Evolutionary conservation across 2,888 invertebrate species (phyloP).

Genomic region (Rhingia rostrata): DNA sequence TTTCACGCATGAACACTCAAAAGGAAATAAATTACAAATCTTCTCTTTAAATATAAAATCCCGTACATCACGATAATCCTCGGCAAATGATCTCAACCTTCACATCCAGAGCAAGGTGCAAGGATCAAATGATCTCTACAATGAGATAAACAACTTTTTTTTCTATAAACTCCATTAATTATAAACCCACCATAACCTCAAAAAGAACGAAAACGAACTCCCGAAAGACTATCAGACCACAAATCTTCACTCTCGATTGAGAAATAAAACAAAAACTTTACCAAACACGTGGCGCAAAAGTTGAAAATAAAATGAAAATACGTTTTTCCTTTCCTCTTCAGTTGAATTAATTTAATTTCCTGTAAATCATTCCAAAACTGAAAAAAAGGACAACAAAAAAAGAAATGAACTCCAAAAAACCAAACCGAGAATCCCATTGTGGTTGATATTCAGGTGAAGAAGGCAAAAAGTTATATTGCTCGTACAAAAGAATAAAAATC

Average conservation of each 20-base stretch:
- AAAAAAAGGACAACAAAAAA: slow-evolving; percentile 27
- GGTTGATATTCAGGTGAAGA: slow-evolving; percentile 46
- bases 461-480: slow-evolving; percentile 17
- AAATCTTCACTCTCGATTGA: slow-evolving; percentile 57
- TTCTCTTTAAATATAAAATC: not conserved
- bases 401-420: slow-evolving; percentile 34
- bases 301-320: slow-evolving; percentile 50
- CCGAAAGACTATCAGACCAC: slow-evolving; percentile 62
- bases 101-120: slow-evolving; percentile 42
- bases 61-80: slow-evolving; percentile 28
- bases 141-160: slow-evolving; percentile 38
- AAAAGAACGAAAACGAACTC: slow-evolving; percentile 14
- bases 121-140: slow-evolving; percentile 53
- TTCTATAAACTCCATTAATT: slow-evolving; percentile 50
- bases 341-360: slow-evolving; percentile 71
- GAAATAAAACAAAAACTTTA: slow-evolving; percentile 20
- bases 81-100: slow-evolving; percentile 59
- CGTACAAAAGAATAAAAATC: not conserved
- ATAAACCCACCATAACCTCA: slow-evolving; percentile 37
- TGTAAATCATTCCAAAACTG: slow-evolving; percentile 58
- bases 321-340: slow-evolving; percentile 47
- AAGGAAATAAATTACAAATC: not conserved
- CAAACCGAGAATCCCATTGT: slow-evolving; percentile 35
- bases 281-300: slow-evolving; percentile 67
- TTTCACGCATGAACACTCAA: slow-evolving; percentile 36